These are phyloP conservation scores for Speoplatyrhinus poulsoni DNA, from an alignment of 2,113 vertebrate species.

Conservation along the genomic window DNA sequence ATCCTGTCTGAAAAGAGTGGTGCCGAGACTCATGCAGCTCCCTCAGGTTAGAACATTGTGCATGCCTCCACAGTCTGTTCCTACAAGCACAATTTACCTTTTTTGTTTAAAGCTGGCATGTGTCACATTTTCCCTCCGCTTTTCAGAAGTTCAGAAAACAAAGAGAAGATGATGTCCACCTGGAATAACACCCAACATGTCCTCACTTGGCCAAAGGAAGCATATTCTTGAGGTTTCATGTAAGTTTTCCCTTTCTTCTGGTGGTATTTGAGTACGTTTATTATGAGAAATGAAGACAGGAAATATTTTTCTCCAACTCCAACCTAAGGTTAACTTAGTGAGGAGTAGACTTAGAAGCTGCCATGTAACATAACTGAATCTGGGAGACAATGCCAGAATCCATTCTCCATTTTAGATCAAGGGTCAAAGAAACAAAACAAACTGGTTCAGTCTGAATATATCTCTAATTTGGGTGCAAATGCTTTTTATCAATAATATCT, in stretches of 20 bases:
- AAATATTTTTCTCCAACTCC: constrained; percentile 62
- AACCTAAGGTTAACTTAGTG: constrained; percentile 56
- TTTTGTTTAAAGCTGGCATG: constrained; percentile 54
- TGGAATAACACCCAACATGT: constrained; percentile 61
- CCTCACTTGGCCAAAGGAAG: constrained; percentile 55
- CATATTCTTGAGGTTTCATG: constrained; percentile 55
- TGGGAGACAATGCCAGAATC: constrained; percentile 29
- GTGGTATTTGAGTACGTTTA: constrained; percentile 62
- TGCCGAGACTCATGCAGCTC: constrained; percentile 35
- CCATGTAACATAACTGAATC: constrained; percentile 32
- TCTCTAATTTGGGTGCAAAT: constrained; percentile 20
- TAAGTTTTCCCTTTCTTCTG: constrained; percentile 47
- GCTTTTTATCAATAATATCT: constrained; percentile 1
- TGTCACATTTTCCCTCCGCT: constrained; percentile 34
- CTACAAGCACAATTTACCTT: constrained; percentile 46
- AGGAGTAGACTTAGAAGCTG: constrained; percentile 36
- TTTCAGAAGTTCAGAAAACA: constrained; percentile 42
- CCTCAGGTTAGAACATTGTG: constrained; percentile 50
- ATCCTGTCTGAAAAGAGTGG: constrained; percentile 7
- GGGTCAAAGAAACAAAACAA: constrained; percentile 42
- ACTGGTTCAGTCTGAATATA: constrained; percentile 29
- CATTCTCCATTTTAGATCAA: constrained; percentile 9
- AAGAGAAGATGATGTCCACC: constrained; percentile 60
- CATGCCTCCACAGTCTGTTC: constrained; percentile 44
- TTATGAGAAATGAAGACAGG: constrained; percentile 70